Conservation (phyloP, 2,797 vertebrate species). For the Sitta carolinensis region DNA sequence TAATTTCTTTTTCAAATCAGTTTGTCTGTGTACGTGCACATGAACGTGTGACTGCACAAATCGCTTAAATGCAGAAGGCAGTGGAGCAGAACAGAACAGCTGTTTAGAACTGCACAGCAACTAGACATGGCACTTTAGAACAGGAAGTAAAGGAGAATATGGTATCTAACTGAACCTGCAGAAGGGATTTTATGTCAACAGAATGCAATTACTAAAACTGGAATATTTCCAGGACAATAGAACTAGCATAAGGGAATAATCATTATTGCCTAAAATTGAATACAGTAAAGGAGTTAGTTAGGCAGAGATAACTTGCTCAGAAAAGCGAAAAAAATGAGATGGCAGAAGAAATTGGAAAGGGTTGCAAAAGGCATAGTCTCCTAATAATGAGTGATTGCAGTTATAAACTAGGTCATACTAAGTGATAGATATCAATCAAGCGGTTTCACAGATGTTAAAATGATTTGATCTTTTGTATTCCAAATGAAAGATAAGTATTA, state of each 20-base stretch:
- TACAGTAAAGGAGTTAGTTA: conserved; percentile 57
- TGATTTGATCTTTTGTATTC: not conserved
- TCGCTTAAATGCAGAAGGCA: conserved; percentile 13
- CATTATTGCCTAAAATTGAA: conserved; percentile 50
- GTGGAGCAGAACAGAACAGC: conserved; percentile 36
- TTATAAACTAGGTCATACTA: not conserved
- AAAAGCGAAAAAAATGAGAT: conserved; percentile 29
- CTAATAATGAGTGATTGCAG: not conserved
- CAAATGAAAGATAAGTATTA: not conserved
- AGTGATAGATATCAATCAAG: not conserved
- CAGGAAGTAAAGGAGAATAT: conserved; percentile 35
- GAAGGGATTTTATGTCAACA: conserved; percentile 56
- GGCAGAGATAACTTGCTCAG: conserved; percentile 44
- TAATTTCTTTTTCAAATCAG: conserved; percentile 22
- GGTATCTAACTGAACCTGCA: conserved; percentile 32
- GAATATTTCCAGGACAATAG: conserved; percentile 57
- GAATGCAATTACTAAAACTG: conserved; percentile 51
- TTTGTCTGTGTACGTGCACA: not conserved
- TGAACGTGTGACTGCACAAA: not conserved
- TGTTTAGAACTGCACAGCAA: conserved; percentile 32
- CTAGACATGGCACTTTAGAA: conserved; percentile 23
- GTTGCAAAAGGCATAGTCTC: not conserved
- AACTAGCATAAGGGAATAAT: conserved; percentile 45
- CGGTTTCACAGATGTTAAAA: not conserved
- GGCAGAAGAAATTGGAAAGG: conserved; percentile 15